Evolutionary conservation across 2,113 vertebrate species (phyloP), one percentile per base, ranked within the genome.

Genomic region (Casuarius casuarius): DNA sequence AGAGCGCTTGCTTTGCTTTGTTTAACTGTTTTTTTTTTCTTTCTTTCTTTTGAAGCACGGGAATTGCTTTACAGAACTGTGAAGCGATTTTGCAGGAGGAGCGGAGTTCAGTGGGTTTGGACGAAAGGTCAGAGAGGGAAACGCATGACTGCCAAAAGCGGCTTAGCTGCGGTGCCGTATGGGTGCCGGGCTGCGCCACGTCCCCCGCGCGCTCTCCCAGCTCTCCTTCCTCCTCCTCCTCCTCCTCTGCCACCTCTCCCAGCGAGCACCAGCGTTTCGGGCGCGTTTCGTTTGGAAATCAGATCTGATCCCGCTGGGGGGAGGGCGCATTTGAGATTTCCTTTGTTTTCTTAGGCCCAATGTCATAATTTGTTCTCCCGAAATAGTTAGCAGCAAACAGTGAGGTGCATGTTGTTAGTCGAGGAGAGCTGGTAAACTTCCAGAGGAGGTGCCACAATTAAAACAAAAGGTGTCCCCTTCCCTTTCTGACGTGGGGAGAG

Each of bases 51-150:
- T 38, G 5, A 84, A 91, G 31, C 18, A 35, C 83, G 21, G 6
- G 68, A 38, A 38, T 38, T 38, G 38, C 38, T 38, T 38, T 38
- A 12, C 22, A 29, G 73, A 62, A 7, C 48, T 29, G 23, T 88
- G 5, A 42, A 38, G 52, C 75, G 6, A 11, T 61, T 84, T 68
- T 58, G 46, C 80, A 68, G 74, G 88, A 38, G 46, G n/a, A 15
- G 65, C 16, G 71, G 80, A 51, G 38, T 89, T 96, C n/a, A 46
- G 26, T 29, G 23, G 7, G 21, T 68, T 96, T 77, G 95, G 51
- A 76, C 19, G 51, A 74, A 80, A 61, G 65, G 62, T 73, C 62
- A 89, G 31, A 76, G 68, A 63, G 90, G 11, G n/a, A 63, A 61
- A 65, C 25, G 40, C 4, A 9, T 49, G 71, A 29, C 40, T 79